Base-by-base conservation (phyloP, 2,797 vertebrate species). In the Australoheros facetus region DNA sequence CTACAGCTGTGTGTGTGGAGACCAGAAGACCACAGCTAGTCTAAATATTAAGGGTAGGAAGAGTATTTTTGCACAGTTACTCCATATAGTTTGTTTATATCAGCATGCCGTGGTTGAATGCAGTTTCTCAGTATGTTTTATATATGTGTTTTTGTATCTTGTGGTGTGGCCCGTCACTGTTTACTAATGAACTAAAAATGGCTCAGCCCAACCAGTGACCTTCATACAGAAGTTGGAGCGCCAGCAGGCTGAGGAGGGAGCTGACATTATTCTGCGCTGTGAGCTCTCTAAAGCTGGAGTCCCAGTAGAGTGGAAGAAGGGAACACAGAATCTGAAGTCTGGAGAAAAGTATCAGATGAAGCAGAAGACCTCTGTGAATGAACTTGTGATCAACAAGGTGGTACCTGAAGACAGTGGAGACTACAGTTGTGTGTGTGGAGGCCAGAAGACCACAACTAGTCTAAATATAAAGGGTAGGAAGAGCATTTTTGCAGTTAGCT, bases 271-370 rank as follows among this genome's bases (percentile, higher is more conserved):
- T 0, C 84, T 96, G 56, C 70, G 0, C 69, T 96, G 94, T 55
- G 93, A 96, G 88, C 71, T 90, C 30, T 92, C 92, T 39, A 92
- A 92, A 85, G 42, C 91, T 11, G 90, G 87, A 14, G 66, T 82
- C 4, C 59, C 73, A 0, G 96, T 97, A 76, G 82, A 95, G 89
- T 97, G 96, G 96, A 96, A 83, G 81, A 97, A 92, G 77, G 96
- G 92, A 59, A 72, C 89, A 26, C 72, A 91, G 58, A 37, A 88
- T 28, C 93, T 97, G 53, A 91, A 86, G 54, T 87, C 94, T 42
- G 90, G 94, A 74, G 94, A 94, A 11, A 96, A 95, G 76, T 93
- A 95, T 79, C 94, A 93, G 84, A 91, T 96, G 90, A 96, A 90
- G 53, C 94, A 95, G 80, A 93, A 93, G 32, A 93, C 90, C 26